These are phyloP conservation scores for Poeciliopsis infans DNA, from an alignment of 2,797 vertebrate genomes.

Conservation along the genomic window DNA sequence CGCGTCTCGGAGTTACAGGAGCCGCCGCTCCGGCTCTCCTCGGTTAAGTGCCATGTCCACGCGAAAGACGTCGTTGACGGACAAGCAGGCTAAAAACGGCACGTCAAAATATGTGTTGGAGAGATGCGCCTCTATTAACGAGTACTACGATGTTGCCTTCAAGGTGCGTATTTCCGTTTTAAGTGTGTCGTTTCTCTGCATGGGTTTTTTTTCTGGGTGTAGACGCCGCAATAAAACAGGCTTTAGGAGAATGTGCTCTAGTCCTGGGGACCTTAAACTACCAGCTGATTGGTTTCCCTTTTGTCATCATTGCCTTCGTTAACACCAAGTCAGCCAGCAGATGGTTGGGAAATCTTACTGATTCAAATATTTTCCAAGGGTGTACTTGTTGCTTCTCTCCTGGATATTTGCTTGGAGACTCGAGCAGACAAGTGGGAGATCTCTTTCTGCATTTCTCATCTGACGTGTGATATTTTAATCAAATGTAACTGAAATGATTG, in stretches of 20 bases:
- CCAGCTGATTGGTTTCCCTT: constrained; percentile 1
- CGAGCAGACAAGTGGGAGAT: constrained; percentile 17
- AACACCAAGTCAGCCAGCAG: not conserved
- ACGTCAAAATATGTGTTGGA: constrained; percentile 83
- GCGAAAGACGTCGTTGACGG: constrained; percentile 76
- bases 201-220: constrained; percentile 34
- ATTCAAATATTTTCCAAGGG: constrained; percentile 73
- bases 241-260: not conserved
- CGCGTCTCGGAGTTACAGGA: constrained; percentile 47
- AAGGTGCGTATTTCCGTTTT: constrained; percentile 79
- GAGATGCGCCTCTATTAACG: constrained; percentile 83
- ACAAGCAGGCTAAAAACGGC: constrained; percentile 80
- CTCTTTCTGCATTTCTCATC: not conserved
- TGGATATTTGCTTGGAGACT: constrained; percentile 6
- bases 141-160: constrained; percentile 85
- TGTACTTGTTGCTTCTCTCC: constrained; percentile 69
- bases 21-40: constrained; percentile 8
- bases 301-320: not conserved
- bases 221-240: constrained; percentile 24
- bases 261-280: not conserved
- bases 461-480: constrained; percentile 2
- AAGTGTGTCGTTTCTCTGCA: not conserved
- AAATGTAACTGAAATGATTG: constrained; percentile 16
- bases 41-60: constrained; percentile 74
- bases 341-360: constrained; percentile 29